Evolutionary conservation across 2,888 invertebrate genomes (phyloP), one percentile per base, ranked within the genome.

Genomic region (Kryphioiulus occultus): DNA sequence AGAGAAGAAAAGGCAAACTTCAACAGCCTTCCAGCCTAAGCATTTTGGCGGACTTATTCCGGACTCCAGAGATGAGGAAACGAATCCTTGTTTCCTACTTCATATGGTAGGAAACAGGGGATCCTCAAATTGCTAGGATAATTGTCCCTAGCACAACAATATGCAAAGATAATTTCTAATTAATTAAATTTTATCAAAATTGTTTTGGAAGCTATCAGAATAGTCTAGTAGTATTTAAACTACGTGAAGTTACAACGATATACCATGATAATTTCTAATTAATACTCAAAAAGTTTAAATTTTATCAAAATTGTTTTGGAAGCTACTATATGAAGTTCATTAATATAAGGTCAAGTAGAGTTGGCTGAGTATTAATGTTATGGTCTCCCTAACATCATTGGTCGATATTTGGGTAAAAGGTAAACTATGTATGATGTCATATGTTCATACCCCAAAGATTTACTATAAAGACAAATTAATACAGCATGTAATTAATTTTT

Each of bases 1-100:
- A 87, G 42, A 39, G 39, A 42, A 87, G 87, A 87, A 83, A 87
- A 82, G 87, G 83, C 26, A 87, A 87, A 87, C 53, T 39, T 26
- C 30, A 83, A 32, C 44, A 39, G 47, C 83, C 87, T 35, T 87
- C 88, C 68, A 68, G 42, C 47, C 47, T 85, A 53, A 53, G 53
- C 85, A 88, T 88, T 86, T 42, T 88, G 32, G 32, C 85, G 35
- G 88, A 88, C 85, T 78, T 88, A 47, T 88, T 88, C 85, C 32
- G 85, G 35, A 88, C 88, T 22, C 86, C 88, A 12, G 85, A 88
- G 85, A 88, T 88, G 88, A 88, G 88, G 47, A 88, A 88, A 78
- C 53, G 86, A 68, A 88, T 86, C 78, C 85, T 88, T 26, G 88
- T 88, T 68, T 85, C 78, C 68, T 85, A 88, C 85, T 88, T 88